These are phyloP conservation scores for Acrocephalus scirpaceus DNA, from an alignment of 2,797 vertebrate genomes.

Conservation along the genomic window DNA sequence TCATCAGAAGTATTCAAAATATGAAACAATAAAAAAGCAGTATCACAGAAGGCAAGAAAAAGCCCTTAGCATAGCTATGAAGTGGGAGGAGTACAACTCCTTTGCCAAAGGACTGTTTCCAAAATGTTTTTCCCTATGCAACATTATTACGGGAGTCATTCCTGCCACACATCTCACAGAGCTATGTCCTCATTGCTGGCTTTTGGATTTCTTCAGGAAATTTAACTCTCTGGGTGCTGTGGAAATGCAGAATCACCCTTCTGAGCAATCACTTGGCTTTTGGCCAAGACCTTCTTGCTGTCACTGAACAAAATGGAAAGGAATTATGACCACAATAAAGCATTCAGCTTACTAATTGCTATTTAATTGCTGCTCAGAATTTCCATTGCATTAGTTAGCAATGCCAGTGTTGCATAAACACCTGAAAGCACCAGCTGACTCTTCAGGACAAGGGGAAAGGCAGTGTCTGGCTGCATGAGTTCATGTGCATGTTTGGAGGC, in stretches of 20 bases:
- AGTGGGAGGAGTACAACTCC: rapidly evolving
- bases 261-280: background rate
- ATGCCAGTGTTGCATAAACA: background rate
- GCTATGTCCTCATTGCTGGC: background rate
- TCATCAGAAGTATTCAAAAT: background rate
- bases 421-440: background rate
- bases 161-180: background rate
- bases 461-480: rapidly evolving
- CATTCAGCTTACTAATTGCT: slow-evolving; percentile 40
- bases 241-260: background rate
- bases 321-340: slow-evolving; percentile 40
- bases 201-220: background rate
- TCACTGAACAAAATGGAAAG: background rate
- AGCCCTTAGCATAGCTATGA: background rate
- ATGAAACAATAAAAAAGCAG: background rate
- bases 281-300: background rate
- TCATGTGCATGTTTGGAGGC: background rate
- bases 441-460: background rate
- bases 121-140: background rate
- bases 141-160: background rate
- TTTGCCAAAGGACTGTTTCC: background rate
- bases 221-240: background rate
- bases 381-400: slow-evolving; percentile 16
- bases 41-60: background rate
- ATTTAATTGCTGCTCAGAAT: slow-evolving; percentile 39